Base-by-base conservation (phyloP, 2,113 vertebrate genomes). In the Pygathrix nemaeus region DNA sequence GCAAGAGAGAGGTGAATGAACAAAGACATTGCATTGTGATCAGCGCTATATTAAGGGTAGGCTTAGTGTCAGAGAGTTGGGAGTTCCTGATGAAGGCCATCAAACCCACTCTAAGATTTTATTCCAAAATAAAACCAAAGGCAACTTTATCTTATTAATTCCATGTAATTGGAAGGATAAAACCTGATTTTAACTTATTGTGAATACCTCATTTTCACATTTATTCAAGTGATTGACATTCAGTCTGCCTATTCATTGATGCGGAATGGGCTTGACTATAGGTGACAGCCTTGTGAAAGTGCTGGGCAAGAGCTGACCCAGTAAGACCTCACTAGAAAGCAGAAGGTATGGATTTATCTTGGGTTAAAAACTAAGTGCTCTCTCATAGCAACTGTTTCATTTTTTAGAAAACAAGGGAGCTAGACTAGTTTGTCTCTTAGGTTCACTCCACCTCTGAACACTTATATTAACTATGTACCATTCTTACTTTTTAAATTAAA, bases 91-190 rank as follows among this genome's bases (percentile, higher is more conserved):
- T 82, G 45, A 86, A 3, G 2, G 9, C 32, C 66, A 87, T 89
- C 61, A 82, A 45, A 38, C 8, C 40, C 18, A 78, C 12, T 72
- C 4, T 73, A 76, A 57, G 13, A 12, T 68, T 14, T 27, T 76
- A 48, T 50, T 94, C 40, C 68, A 79, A 89, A 97, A 76, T 52
- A 16, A 96, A 93, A 7, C 10, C 13, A 68, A 83, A 61, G 5
- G 35, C 4, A 55, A 21, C 84, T 78, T 93, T 89, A 66, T 83
- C 94, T 80, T 87, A 78, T 87, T 68, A 91, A 48, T 91, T 80
- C 93, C 38, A 72, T 88, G 3, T 55, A 85, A 83, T 35, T 85
- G 25, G 32, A 59, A 92, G 30, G 79, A 66, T 2, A 70, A 94
- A 86, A 86, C 4, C 3, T 13, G 95, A 82, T 61, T 70, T 89